Evolutionary conservation across 1,140 invertebrate genomes (phyloP).

Genomic region (Radopholus similis): DNA sequence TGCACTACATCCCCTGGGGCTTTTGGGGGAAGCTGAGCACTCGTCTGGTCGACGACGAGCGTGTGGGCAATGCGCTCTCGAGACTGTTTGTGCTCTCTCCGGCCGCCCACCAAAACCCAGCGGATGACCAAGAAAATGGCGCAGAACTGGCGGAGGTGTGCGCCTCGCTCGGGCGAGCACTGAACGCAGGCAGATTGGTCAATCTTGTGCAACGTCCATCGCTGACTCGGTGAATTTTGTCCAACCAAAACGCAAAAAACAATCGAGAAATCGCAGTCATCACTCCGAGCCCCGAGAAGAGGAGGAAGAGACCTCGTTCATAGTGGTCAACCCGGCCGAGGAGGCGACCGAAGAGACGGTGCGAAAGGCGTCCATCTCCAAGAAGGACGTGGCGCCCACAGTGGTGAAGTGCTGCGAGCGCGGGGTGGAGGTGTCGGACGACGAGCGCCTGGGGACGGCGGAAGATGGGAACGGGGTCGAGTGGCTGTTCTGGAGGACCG

Average conservation of each 20-base stretch:
- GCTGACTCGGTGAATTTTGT: not conserved
- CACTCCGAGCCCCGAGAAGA: too few relatives aligned
- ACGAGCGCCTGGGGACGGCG: not conserved
- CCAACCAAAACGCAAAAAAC: too few relatives aligned
- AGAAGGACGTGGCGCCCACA: not conserved
- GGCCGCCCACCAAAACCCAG: not conserved
- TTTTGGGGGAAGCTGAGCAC: constrained; percentile 94
- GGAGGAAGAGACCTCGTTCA: constrained; percentile 24
- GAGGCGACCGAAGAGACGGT: constrained; percentile 1
- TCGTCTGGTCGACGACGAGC: constrained; percentile 81
- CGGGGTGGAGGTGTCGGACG: not conserved
- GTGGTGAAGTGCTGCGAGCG: not conserved
- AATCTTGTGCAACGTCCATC: not conserved
- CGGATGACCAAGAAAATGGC: constrained; percentile 4
- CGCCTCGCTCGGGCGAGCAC: not conserved
- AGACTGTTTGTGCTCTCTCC: constrained; percentile 63
- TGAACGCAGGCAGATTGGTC: not conserved
- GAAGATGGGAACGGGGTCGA: constrained; percentile 64
- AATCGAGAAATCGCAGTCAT: too few relatives aligned
- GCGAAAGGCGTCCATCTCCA: not conserved
- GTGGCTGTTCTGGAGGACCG: constrained; percentile 93
- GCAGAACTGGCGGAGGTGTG: not conserved
- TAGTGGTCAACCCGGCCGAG: not conserved
- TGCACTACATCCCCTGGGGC: constrained; percentile 94
- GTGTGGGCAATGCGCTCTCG: constrained; percentile 65